Evolutionary conservation across 2,113 vertebrate genomes (phyloP).

Genomic region (Protobothrops flavoviridis): DNA sequence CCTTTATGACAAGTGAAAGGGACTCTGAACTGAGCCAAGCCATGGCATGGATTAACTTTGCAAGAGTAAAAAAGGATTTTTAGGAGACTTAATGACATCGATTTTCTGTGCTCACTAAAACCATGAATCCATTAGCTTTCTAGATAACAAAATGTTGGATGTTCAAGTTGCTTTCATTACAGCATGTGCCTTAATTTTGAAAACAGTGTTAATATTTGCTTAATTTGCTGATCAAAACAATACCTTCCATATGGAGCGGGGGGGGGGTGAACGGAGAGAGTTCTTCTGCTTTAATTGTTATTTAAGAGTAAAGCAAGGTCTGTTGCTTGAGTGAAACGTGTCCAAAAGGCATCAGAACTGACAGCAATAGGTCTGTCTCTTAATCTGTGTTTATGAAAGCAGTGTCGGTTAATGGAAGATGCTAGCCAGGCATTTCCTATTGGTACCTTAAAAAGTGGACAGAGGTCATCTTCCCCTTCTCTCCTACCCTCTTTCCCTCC

Average conservation of each 20-base stretch:
- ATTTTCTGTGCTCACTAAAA: neutral
- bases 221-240: constrained; percentile 54
- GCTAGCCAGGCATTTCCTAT: constrained; percentile 60
- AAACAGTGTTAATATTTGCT: constrained; percentile 26
- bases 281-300: constrained; percentile 56
- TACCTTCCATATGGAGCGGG: constrained; percentile 60
- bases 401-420: constrained; percentile 65
- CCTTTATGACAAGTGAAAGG: neutral
- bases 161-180: constrained; percentile 8
- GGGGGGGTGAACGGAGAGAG: constrained; percentile 37
- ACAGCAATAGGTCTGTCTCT: constrained; percentile 66
- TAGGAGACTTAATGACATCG: neutral
- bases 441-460: constrained; percentile 55
- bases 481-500: neutral
- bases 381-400: constrained; percentile 61
- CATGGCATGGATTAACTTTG: neutral
- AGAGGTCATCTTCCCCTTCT: neutral
- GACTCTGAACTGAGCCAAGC: neutral
- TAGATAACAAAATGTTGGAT: neutral
- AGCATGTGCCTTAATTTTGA: constrained; percentile 12
- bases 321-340: constrained; percentile 69
- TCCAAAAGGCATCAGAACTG: constrained; percentile 70
- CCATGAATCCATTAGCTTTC: neutral
- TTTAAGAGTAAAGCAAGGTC: constrained; percentile 65
- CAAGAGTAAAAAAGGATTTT: neutral